A percentile compares a stretch with the other conserved stretches of the same genome.
These are phyloP conservation scores for Liparis tanakae DNA, from an alignment of 2,797 vertebrate genomes.

Conservation along the genomic window DNA sequence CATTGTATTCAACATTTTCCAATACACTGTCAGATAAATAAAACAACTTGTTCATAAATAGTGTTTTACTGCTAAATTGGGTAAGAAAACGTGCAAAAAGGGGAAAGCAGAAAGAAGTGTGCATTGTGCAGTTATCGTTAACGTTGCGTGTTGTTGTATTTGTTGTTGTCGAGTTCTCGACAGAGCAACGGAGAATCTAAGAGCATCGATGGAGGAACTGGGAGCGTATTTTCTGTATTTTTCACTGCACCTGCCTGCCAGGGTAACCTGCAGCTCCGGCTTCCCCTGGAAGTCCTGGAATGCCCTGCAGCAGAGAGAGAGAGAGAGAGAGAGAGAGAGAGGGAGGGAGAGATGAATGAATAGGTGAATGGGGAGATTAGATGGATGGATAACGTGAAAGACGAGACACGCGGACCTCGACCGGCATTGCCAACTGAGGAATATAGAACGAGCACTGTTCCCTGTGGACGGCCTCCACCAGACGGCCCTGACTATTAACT, in stretches of 20 bases:
- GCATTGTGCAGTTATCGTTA: conserved; percentile 14
- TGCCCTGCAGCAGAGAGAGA: conserved; percentile 83
- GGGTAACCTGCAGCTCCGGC: conserved; percentile 93
- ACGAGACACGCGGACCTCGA: conserved; percentile 67
- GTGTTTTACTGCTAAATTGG: neutral
- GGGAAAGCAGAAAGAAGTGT: conserved; percentile 6
- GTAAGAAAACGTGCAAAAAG: neutral
- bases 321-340: conserved; percentile 52
- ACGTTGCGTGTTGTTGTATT: neutral
- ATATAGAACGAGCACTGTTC: conserved; percentile 83
- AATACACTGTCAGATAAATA: neutral
- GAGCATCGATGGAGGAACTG: conserved; percentile 52
- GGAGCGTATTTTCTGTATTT: conserved; percentile 70
- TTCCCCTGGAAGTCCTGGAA: conserved; percentile 88
- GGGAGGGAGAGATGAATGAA: conserved; percentile 66
- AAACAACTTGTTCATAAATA: neutral
- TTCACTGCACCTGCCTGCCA: conserved; percentile 99
- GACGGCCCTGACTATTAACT: conserved; percentile 47
- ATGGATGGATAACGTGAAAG: conserved; percentile 76
- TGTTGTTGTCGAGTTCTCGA: conserved; percentile 38
- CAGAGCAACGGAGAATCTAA: conserved; percentile 35
- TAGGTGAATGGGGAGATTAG: conserved; percentile 69
- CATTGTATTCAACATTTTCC: neutral
- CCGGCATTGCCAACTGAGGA: conserved; percentile 63
- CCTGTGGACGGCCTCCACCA: conserved; percentile 45